phyloP scores from a whole-genome alignment of 1,140 invertebrate species.

The Monomorium pharaonis region DNA sequence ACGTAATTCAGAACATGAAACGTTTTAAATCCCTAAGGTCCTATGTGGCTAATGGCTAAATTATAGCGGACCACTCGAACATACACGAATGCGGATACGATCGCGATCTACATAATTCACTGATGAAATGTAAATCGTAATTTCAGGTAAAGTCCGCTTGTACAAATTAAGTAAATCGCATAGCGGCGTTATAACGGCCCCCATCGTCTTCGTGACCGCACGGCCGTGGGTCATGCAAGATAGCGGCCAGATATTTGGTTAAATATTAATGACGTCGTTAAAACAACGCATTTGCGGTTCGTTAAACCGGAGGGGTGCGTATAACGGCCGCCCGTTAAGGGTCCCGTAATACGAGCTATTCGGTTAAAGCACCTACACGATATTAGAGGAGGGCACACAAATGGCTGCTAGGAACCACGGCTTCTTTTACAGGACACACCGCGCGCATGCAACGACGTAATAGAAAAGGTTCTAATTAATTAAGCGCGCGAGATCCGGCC shows the following conservation, averaged over 20 bases:
- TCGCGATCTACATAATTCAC: conserved; percentile 51
- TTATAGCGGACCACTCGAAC: conserved; percentile 31
- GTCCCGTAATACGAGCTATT: conserved; percentile 72
- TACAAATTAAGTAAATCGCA: conserved; percentile 70
- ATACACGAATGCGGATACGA: conserved; percentile 38
- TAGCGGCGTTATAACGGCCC: conserved; percentile 49
- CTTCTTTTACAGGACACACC: conserved; percentile 43
- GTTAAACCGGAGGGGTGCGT: conserved; percentile 81
- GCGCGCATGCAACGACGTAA: conserved; percentile 41
- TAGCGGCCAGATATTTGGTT: conserved; percentile 82
- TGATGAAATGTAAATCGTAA: conserved; percentile 56
- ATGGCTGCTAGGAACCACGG: conserved; percentile 26
- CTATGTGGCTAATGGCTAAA: conserved; percentile 45
- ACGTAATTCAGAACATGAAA: conserved; percentile 45
- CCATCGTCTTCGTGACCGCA: conserved; percentile 61
- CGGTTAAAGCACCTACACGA: conserved; percentile 71
- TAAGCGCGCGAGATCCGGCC: background rate
- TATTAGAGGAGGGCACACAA: conserved; percentile 33
- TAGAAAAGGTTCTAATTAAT: conserved; percentile 64
- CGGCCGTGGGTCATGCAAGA: conserved; percentile 67
- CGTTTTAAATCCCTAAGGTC: conserved; percentile 32
- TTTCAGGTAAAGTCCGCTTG: conserved; percentile 56
- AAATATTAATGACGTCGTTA: conserved; percentile 86
- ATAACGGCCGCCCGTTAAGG: conserved; percentile 77
- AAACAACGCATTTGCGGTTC: conserved; percentile 85